Percentiles rank a stretch among this genome's conserved stretches.
These are phyloP conservation scores for Astreopora myriophthalma DNA, from an alignment of 64 coral and sea anemone genomes.

Conservation along the genomic window DNA sequence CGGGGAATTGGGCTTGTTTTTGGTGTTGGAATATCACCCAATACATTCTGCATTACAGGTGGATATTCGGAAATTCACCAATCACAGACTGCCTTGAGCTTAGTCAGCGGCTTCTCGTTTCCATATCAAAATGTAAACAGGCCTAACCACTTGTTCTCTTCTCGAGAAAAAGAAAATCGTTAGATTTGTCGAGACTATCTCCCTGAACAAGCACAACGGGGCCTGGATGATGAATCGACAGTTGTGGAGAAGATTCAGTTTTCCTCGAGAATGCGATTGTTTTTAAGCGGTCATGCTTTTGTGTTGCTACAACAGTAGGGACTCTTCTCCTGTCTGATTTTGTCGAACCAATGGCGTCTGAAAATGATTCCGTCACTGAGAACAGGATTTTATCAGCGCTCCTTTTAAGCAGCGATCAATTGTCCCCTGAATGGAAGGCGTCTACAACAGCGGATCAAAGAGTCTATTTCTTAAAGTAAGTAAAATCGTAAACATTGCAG, in stretches of 20 bases:
- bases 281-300: neutral
- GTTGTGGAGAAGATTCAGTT: neutral
- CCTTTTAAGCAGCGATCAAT: neutral
- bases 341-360: neutral
- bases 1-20: neutral
- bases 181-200: no score
- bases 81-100: neutral
- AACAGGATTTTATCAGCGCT: neutral
- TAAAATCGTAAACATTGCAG: neutral
- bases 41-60: neutral
- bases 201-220: neutral
- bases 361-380: neutral
- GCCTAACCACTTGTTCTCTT: neutral
- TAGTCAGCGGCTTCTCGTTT: neutral
- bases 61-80: neutral
- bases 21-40: no score
- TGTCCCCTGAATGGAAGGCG: slow-evolving; percentile 47
- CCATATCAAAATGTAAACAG: neutral
- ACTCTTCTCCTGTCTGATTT: neutral
- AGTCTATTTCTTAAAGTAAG: slow-evolving; percentile 76
- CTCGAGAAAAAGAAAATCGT: neutral
- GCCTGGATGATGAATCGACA: neutral
- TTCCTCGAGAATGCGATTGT: neutral
- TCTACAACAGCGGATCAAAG: slow-evolving; percentile 25
- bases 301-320: neutral